Evolutionary conservation across 2,797 vertebrate genomes (phyloP), one percentile per base, ranked within the genome.

Genomic region (Danio choprae): DNA sequence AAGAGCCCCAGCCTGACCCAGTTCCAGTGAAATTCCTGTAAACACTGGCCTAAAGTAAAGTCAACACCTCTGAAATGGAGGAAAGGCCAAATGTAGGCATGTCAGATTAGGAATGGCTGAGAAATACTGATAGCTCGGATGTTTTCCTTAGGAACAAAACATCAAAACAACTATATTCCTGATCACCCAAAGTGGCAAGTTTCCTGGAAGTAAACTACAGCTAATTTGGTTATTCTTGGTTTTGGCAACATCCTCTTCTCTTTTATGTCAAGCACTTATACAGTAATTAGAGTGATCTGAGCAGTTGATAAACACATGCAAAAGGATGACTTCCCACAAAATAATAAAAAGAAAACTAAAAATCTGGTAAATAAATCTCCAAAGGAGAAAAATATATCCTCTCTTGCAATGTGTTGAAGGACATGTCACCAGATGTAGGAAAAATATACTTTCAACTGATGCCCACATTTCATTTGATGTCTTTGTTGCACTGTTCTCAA

Each of bases 141-240:
- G 43, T 50, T 81, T 78, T 63, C 69, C 38, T 62, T 4, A 51
- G 40, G 70, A 51, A 62, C 75, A 60, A 69, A 81, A 86, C 40
- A 81, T 83, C 84, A 77, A 81, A 83, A 79, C 64, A 80, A 58
- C 22, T 44, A 16, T 29, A 63, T 78, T 50, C 43, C 75, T 22
- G 65, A 79, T 84, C 81, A 69, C 55, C 67, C 76, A 22, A 43
- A 77, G 58, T 73, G 53, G 43, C 36, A 68, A 43, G 44, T 63
- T 60, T 71, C 64, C 18, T 79, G 63, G 74, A 67, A 79, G 79
- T 85, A 85, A 89, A 89, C 85, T 87, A 72, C 78, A 56, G 73
- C 82, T 87, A 87, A 88, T 87, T 85, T 80, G 81, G 84, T 84
- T 86, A 85, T 87, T 90, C 81, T 83, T 82, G 78, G 80, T 81